A percentile compares a stretch with the other conserved stretches of the same genome.
Evolutionary conservation across 1,140 invertebrate species (phyloP).

Genomic region (Lucilia sericata): DNA sequence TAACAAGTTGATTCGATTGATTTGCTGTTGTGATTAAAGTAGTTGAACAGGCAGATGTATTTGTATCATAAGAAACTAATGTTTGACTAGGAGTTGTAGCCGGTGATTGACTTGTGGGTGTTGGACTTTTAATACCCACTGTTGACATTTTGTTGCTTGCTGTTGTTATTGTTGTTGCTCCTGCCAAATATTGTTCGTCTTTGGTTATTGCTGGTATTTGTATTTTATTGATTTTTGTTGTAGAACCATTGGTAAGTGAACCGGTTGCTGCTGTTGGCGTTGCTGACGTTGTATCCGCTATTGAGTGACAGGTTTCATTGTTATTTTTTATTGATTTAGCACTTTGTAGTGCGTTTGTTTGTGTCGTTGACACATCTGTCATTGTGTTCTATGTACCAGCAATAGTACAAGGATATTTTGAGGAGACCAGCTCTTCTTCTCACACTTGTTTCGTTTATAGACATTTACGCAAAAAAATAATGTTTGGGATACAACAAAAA

Average conservation of each 20-base stretch:
- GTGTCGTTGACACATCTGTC: constrained; percentile 60
- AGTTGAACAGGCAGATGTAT: not conserved
- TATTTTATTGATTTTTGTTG: constrained; percentile 34
- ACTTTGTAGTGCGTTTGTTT: constrained; percentile 33
- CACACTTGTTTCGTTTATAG: not conserved
- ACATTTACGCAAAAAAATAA: not conserved
- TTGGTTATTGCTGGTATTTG: constrained; percentile 49
- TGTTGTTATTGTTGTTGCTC: constrained; percentile 31
- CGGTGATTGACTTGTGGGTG: not conserved
- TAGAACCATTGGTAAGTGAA: constrained; percentile 19
- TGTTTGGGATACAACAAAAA: not conserved
- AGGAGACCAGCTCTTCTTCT: constrained; percentile 2
- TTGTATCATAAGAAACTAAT: constrained; percentile 11
- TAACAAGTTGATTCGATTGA: not conserved
- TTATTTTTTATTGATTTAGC: constrained; percentile 34
- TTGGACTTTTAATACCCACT: not conserved
- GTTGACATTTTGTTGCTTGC: constrained; percentile 15
- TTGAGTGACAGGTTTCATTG: constrained; percentile 36
- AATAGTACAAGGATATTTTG: not conserved
- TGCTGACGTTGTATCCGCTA: not conserved
- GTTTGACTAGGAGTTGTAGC: not conserved
- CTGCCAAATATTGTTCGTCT: constrained; percentile 46
- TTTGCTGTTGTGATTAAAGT: constrained; percentile 1
- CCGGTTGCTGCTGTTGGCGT: constrained; percentile 47
- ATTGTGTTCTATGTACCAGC: constrained; percentile 47